phyloP scores from a whole-genome alignment of 2,888 invertebrate species.

The Pandemis heparana region DNA sequence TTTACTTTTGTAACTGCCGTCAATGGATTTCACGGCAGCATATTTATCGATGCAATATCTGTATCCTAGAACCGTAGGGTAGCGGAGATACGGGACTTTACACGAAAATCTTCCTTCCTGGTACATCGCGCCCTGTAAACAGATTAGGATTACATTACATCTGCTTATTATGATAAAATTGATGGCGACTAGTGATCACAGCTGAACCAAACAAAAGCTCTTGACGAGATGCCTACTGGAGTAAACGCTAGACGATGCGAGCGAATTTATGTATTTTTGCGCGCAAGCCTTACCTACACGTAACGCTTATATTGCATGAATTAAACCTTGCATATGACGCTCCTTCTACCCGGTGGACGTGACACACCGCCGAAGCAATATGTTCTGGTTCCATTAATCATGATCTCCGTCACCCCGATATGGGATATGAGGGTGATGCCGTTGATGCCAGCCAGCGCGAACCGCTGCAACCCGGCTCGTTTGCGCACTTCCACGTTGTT shows the following conservation, averaged over 20 bases:
- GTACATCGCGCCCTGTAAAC: constrained; percentile 77
- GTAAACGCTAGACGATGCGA: too few relatives aligned
- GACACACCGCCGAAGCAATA: constrained; percentile 81
- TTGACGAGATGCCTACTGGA: too few relatives aligned
- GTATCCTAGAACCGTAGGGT: constrained; percentile 71
- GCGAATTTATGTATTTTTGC: too few relatives aligned
- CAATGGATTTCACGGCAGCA: constrained; percentile 71
- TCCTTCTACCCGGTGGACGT: constrained; percentile 74
- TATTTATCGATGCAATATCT: constrained; percentile 76
- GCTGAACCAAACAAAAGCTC: too few relatives aligned
- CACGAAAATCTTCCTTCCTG: constrained; percentile 78
- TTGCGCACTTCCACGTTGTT: constrained; percentile 82
- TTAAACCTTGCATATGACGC: constrained; percentile 77
- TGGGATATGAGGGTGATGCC: constrained; percentile 79
- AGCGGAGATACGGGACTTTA: constrained; percentile 73
- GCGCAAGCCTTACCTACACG: too few relatives aligned
- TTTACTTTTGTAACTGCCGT: constrained; percentile 77
- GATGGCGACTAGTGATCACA: not conserved
- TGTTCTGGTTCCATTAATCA: constrained; percentile 78
- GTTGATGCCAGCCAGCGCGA: constrained; percentile 80
- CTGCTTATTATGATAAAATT: not conserved
- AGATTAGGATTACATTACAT: not conserved
- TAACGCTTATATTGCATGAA: not conserved
- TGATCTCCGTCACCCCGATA: constrained; percentile 80
- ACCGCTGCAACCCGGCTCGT: constrained; percentile 78